Percentiles rank a stretch among this genome's conserved stretches.
These are phyloP conservation scores for Cinara cedri DNA, from an alignment of 2,888 invertebrate genomes.

Conservation along the genomic window DNA sequence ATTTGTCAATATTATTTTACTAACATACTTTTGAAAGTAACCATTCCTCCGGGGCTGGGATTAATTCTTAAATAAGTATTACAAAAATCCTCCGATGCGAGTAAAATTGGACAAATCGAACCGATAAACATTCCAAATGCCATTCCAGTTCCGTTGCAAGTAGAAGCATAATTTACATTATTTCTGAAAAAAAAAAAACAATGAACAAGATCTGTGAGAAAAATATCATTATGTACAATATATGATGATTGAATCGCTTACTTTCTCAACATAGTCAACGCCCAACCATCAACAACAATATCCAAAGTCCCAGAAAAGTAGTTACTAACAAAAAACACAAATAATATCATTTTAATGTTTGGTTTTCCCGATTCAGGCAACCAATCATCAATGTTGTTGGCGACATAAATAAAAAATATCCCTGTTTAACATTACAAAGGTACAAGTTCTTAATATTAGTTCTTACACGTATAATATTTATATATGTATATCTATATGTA, in stretches of 20 bases:
- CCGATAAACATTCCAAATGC: conserved; percentile 97
- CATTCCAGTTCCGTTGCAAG: conserved; percentile 98
- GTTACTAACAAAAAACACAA: conserved; percentile 87
- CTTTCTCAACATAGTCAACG: conserved; percentile 95
- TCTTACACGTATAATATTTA: too few relatives aligned
- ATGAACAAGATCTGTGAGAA: not conserved
- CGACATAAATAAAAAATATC: conserved; percentile 78
- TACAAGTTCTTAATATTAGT: too few relatives aligned
- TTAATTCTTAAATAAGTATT: conserved; percentile 81
- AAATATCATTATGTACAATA: not conserved
- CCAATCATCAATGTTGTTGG: conserved; percentile 75
- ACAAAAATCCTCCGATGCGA: conserved; percentile 95
- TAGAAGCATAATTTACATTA: conserved; percentile 97
- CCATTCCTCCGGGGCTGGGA: not conserved
- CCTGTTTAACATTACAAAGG: conserved; percentile 42
- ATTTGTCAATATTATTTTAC: too few relatives aligned
- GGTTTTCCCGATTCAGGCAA: conserved; percentile 66
- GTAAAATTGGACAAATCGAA: conserved; percentile 92
- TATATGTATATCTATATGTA: too few relatives aligned
- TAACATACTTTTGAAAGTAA: conserved; percentile 64
- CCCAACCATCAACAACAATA: conserved; percentile 99
- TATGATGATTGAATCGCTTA: conserved; percentile 61
- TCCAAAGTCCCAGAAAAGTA: conserved; percentile 99
- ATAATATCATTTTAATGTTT: conserved; percentile 69
- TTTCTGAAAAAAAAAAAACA: conserved; percentile 67